Conservation (phyloP, 2,888 invertebrate genomes). For the Drosophila planitibia region DNA sequence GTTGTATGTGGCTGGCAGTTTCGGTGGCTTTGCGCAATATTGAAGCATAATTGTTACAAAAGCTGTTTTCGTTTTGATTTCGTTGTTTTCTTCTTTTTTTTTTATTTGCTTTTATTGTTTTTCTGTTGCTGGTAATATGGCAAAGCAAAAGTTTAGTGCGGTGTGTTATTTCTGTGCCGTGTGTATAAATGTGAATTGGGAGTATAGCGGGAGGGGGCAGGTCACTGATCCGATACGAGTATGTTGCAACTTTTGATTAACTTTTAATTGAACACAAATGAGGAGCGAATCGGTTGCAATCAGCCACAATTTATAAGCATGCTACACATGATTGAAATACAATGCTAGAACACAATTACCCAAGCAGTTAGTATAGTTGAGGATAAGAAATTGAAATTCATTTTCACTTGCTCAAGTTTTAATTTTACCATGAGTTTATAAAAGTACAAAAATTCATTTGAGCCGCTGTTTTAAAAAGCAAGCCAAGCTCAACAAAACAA, state of each 20-base stretch:
- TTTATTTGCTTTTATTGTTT: constrained; percentile 31
- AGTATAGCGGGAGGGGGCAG: neutral
- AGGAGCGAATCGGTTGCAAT: constrained; percentile 41
- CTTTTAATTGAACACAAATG: constrained; percentile 77
- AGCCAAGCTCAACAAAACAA: neutral
- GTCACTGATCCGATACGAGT: constrained; percentile 34
- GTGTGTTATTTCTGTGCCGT: constrained; percentile 4
- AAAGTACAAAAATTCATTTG: neutral
- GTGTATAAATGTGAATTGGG: neutral
- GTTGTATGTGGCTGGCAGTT: neutral
- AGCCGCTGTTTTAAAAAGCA: neutral
- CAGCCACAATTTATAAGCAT: constrained; percentile 6
- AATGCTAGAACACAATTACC: neutral
- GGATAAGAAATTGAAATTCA: neutral
- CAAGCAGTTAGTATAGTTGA: neutral
- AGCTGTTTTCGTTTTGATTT: constrained; percentile 41
- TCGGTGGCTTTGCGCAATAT: constrained; percentile 35
- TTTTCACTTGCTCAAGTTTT: neutral
- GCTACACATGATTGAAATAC: neutral
- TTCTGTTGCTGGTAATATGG: constrained; percentile 21
- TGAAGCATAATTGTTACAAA: constrained; percentile 71
- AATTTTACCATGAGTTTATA: neutral
- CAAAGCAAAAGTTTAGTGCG: constrained; percentile 34
- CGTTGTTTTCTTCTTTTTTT: constrained; percentile 21
- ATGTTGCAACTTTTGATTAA: constrained; percentile 65